A percentile compares a stretch with the other conserved stretches of the same genome.
phyloP scores from a whole-genome alignment of 2,113 vertebrate species.

The Bufo gargarizans region DNA sequence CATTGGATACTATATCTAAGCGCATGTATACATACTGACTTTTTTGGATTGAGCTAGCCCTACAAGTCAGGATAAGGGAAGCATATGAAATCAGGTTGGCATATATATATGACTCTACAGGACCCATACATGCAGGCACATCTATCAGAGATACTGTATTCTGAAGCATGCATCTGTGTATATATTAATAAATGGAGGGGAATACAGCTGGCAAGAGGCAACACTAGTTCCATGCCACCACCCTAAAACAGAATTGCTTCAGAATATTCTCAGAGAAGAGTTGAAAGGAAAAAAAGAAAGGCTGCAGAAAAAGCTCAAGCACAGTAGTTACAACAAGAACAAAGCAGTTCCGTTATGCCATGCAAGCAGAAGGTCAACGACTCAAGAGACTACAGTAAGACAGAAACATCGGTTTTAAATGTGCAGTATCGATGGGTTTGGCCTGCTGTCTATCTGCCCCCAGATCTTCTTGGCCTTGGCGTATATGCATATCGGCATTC shows the following conservation, averaged over 20 bases:
- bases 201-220: slow-evolving; percentile 92
- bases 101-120: slow-evolving; percentile 13
- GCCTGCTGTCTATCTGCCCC: slow-evolving; percentile 14
- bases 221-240: slow-evolving; percentile 99
- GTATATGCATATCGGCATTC: not conserved
- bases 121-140: slow-evolving; percentile 77
- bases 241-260: slow-evolving; percentile 99
- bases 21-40: slow-evolving; percentile 24
- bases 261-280: slow-evolving; percentile 99
- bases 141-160: slow-evolving; percentile 73
- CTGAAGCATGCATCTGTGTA: slow-evolving; percentile 91
- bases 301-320: slow-evolving; percentile 91
- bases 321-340: slow-evolving; percentile 76
- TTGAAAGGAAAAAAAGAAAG: slow-evolving; percentile 80
- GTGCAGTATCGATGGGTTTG: slow-evolving; percentile 71
- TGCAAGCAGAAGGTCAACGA: slow-evolving; percentile 77
- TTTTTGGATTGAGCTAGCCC: not conserved
- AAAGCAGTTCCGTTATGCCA: slow-evolving; percentile 77
- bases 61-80: not conserved
- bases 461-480: not conserved
- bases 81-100: slow-evolving; percentile 6
- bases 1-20: not conserved
- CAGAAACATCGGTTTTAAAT: slow-evolving; percentile 74
- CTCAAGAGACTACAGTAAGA: slow-evolving; percentile 71
- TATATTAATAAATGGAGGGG: slow-evolving; percentile 86